These are phyloP conservation scores for Colossoma macropomum DNA, from an alignment of 2,113 vertebrate species.

Conservation along the genomic window DNA sequence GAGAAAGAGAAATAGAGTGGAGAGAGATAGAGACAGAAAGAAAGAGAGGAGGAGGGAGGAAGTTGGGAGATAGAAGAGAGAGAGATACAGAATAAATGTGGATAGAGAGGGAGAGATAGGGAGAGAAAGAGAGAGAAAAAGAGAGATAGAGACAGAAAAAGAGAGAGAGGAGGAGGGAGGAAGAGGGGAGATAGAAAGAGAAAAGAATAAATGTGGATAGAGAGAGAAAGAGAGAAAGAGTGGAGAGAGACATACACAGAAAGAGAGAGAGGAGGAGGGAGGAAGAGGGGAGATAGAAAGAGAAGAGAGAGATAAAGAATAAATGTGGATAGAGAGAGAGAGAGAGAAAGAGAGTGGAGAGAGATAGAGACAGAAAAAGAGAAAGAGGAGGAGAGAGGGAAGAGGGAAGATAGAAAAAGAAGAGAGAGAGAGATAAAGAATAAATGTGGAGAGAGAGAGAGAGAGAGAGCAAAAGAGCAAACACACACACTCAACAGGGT, in stretches of 20 bases:
- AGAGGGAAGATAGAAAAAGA: neutral
- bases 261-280: neutral
- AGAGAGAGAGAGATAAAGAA: neutral
- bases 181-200: neutral
- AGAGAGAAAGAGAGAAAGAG: slow-evolving; percentile 9
- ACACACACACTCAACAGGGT: neutral
- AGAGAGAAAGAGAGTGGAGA: slow-evolving; percentile 1
- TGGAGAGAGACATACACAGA: neutral
- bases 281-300: neutral
- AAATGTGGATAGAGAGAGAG: neutral
- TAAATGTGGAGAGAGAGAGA: neutral
- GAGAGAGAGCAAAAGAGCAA: neutral
- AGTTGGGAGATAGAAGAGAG: slow-evolving; percentile 8
- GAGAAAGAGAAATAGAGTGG: no score
- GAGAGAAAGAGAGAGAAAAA: neutral
- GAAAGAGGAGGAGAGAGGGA: neutral
- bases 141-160: slow-evolving; percentile 1
- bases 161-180: neutral
- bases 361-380: neutral
- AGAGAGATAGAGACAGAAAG: no score
- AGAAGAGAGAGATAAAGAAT: slow-evolving; percentile 11
- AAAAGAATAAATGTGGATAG: neutral
- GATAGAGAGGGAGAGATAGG: slow-evolving; percentile 5
- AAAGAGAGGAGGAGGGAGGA: no score
- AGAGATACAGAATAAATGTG: slow-evolving; percentile 1